phyloP scores from a whole-genome alignment of 2,797 vertebrate species.

The Bovichtus diacanthus region DNA sequence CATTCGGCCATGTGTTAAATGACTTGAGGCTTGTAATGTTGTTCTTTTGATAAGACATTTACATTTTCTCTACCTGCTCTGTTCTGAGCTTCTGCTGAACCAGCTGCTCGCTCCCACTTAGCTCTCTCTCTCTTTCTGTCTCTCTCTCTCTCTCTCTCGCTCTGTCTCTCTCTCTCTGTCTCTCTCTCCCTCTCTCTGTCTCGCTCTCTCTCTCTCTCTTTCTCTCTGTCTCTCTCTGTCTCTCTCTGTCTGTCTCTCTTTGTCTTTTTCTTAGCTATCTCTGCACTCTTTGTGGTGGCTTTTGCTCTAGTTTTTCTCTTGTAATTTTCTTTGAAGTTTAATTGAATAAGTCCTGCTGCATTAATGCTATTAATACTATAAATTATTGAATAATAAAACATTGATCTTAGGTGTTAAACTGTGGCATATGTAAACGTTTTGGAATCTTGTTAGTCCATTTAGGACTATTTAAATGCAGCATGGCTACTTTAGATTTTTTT shows the following conservation, averaged over 20 bases:
- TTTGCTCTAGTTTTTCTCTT: background rate
- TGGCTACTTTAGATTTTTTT: background rate
- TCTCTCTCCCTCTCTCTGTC: too few species aligned
- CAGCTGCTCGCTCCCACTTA: background rate
- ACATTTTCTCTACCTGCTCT: background rate
- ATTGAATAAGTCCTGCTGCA: conserved; percentile 3
- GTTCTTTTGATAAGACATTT: conserved; percentile 5
- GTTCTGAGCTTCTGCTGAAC: conserved; percentile 2
- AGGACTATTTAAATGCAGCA: background rate
- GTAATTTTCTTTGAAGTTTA: conserved; percentile 5
- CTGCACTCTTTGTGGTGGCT: background rate
- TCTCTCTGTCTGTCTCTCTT: too few species aligned
- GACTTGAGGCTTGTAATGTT: background rate
- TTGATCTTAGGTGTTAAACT: background rate
- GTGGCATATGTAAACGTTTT: background rate
- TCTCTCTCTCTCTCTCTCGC: too few species aligned
- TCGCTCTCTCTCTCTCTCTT: too few species aligned
- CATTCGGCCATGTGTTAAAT: background rate
- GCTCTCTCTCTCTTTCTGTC: background rate
- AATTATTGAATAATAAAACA: background rate
- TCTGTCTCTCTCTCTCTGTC: too few species aligned
- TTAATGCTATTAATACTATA: background rate
- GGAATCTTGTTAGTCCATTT: background rate
- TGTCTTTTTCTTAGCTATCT: too few species aligned
- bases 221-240: too few species aligned